Base-by-base conservation (phyloP, 2,888 invertebrate genomes). In the Chloroclystis v-ata region DNA sequence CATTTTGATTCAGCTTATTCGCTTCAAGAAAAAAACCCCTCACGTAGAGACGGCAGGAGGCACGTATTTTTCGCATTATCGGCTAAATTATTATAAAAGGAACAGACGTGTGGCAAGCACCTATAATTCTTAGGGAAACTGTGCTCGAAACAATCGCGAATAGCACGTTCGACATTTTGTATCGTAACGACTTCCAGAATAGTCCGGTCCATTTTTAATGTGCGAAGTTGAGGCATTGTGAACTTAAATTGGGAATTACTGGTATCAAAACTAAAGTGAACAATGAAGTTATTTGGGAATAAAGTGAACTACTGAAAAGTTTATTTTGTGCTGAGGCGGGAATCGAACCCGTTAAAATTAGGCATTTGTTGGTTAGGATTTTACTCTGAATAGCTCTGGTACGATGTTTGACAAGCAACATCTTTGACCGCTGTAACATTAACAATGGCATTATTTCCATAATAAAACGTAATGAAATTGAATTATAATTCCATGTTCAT, bases 41-140 rank as follows among this genome's bases (percentile, higher is more conserved):
- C 79, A 75, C 81, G 82, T 82, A 75, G 67, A 72, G 76, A 67
- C 67, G 71, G 67, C 67, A 69, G 72, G 76, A 67, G 70, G 76
- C 86, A 85, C 85, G 84, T 86, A 85, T 80, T 83, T 83, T 84
- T 85, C 83, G 74, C 82, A 84, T 84, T 84, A 85, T 79, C 79
- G 79, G 70, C 75, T 78, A 79, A 85, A 84, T 85, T 83, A 84
- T 85, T 81, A 78, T 80, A 80, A 80, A 79, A 78, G 79, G 75
- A 78, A 78, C 74, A 76, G 72, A 82, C 80, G 81, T 81, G 72
- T 69, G 65, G 77, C 75, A 70, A 73, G 48, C 44, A 44, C 72
- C 72, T 72, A 72, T 72, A 73, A 73, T 57, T 63, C 64, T 68
- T 63, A 55, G 52, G 57, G 63, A 67, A 72, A 68, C 72, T 68